Percentiles rank a stretch among this genome's conserved stretches.
Conservation (phyloP, 2,797 vertebrate species). For the Bufotes viridis region DNA sequence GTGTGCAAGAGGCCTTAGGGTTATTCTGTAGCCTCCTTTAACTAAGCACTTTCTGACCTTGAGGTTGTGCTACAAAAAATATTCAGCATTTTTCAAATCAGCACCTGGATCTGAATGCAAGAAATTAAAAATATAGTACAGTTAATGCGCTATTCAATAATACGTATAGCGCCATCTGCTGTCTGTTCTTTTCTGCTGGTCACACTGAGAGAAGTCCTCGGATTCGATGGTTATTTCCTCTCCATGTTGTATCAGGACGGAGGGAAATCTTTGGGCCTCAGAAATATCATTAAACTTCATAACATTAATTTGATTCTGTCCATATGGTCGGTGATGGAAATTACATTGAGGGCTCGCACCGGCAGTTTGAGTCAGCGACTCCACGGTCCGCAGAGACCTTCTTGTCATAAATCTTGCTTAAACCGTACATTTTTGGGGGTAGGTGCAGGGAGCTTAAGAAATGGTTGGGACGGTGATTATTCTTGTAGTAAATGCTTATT, state of each 20-base stretch:
- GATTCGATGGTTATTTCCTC: slow-evolving; percentile 41
- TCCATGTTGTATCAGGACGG: neutral
- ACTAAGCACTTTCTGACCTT: too few relatives aligned
- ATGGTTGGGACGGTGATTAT: slow-evolving; percentile 12
- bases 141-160: too few relatives aligned
- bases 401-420: slow-evolving; percentile 27
- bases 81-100: too few relatives aligned
- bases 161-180: too few relatives aligned
- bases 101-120: too few relatives aligned
- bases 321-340: slow-evolving; percentile 48
- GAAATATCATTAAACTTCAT: slow-evolving; percentile 46
- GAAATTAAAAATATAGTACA: too few relatives aligned
- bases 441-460: neutral
- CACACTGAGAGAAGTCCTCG: slow-evolving; percentile 4
- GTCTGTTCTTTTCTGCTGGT: neutral
- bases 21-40: too few relatives aligned
- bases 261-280: slow-evolving; percentile 2
- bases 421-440: slow-evolving; percentile 44
- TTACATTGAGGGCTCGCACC: slow-evolving; percentile 26
- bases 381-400: neutral
- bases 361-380: slow-evolving; percentile 45
- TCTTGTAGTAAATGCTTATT: neutral
- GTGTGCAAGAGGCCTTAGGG: too few relatives aligned
- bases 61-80: too few relatives aligned
- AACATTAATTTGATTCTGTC: slow-evolving; percentile 50